These are phyloP conservation scores for Hippoglossus hippoglossus DNA, from an alignment of 2,797 vertebrate species.

Conservation along the genomic window DNA sequence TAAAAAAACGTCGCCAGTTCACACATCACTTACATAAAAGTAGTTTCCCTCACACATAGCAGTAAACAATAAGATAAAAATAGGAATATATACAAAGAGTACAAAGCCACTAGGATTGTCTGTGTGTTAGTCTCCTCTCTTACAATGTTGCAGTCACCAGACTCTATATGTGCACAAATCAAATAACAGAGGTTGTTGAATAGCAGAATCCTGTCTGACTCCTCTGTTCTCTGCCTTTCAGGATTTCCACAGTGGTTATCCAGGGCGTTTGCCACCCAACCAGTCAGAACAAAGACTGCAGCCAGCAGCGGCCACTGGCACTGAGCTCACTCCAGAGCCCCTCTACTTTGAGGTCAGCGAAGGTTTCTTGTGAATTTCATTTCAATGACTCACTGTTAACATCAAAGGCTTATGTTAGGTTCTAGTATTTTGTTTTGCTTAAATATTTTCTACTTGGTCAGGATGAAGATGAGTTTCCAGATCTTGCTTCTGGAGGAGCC, in stretches of 20 bases:
- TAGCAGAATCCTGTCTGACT: slow-evolving; percentile 4
- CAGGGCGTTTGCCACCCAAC: slow-evolving; percentile 83
- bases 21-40: not conserved
- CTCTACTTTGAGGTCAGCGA: slow-evolving; percentile 93
- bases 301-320: slow-evolving; percentile 79
- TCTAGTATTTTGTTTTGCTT: not conserved
- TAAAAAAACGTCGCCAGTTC: too few species aligned
- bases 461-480: slow-evolving; percentile 97
- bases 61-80: too few species aligned
- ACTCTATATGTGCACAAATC: not conserved
- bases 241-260: slow-evolving; percentile 86
- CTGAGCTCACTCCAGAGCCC: slow-evolving; percentile 87
- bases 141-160: not conserved
- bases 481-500: slow-evolving; percentile 86
- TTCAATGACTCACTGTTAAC: not conserved
- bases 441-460: slow-evolving; percentile 60
- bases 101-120: too few species aligned
- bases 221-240: slow-evolving; percentile 38
- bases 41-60: not conserved
- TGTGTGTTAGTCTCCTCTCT: too few species aligned
- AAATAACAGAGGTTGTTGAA: not conserved
- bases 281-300: slow-evolving; percentile 88
- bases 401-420: not conserved
- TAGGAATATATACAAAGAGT: too few species aligned
- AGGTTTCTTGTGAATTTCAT: not conserved